Conservation (phyloP, 2,888 invertebrate genomes). For the Scaptomyza caliginosa region DNA sequence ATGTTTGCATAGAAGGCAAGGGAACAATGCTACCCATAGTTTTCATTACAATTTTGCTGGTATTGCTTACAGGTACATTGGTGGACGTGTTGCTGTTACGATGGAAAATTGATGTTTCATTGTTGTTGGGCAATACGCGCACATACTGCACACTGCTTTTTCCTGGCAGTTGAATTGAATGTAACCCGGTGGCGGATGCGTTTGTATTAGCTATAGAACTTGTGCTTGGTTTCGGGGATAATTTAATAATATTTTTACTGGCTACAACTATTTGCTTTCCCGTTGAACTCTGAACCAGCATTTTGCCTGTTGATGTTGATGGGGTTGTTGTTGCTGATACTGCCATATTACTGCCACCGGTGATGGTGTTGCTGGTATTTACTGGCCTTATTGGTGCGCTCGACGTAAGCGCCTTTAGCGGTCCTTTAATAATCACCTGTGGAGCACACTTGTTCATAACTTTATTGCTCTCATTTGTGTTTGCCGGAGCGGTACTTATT, state of each 20-base stretch:
- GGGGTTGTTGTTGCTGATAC: constrained; percentile 8
- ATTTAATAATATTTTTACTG: constrained; percentile 80
- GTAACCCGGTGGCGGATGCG: constrained; percentile 56
- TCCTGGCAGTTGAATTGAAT: constrained; percentile 81
- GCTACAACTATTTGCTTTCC: constrained; percentile 82
- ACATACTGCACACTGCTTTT: constrained; percentile 87
- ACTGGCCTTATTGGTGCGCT: constrained; percentile 29
- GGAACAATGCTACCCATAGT: constrained; percentile 72
- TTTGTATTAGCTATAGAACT: constrained; percentile 12
- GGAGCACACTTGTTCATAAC: constrained; percentile 41
- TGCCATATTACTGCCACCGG: constrained; percentile 10
- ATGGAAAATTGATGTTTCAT: constrained; percentile 19
- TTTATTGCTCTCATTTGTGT: constrained; percentile 24
- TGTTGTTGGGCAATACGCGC: constrained; percentile 85
- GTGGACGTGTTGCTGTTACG: constrained; percentile 15
- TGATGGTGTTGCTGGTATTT: constrained; percentile 13
- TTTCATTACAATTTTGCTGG: constrained; percentile 73
- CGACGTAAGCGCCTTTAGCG: constrained; percentile 39
- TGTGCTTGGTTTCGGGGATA: constrained; percentile 70
- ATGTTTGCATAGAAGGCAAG: constrained; percentile 64
- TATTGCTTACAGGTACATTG: constrained; percentile 36
- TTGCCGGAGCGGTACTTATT: background rate
- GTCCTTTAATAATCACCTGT: constrained; percentile 59
- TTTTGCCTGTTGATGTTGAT: constrained; percentile 54
- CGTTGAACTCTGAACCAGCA: constrained; percentile 73